Evolutionary conservation across 2,113 vertebrate species (phyloP).

Genomic region (Coreoperca whiteheadi): DNA sequence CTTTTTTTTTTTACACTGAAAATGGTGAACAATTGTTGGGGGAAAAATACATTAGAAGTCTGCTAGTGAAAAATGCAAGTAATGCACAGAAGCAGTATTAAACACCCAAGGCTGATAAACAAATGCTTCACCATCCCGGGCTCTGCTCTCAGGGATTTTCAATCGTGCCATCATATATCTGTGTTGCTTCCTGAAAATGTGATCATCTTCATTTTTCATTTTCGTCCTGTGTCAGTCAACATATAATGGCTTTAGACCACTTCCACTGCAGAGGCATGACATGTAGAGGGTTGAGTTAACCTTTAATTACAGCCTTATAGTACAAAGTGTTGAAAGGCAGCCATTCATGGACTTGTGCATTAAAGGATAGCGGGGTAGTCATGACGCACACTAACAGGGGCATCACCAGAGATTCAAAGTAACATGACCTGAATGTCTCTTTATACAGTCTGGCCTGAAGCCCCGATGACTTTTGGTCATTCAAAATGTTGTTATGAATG

Average conservation of each 20-base stretch:
- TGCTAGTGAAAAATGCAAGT: not conserved
- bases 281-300: conserved; percentile 24
- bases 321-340: conserved; percentile 62
- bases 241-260: conserved; percentile 5
- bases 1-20: not conserved
- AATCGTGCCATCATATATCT: not conserved
- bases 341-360: conserved; percentile 22
- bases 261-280: conserved; percentile 19
- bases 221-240: conserved; percentile 38
- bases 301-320: conserved; percentile 61
- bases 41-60: not conserved
- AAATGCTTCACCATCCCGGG: not conserved
- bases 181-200: not conserved
- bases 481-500: conserved; percentile 18
- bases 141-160: not conserved
- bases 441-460: not conserved
- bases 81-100: not conserved
- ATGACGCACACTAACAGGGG: not conserved
- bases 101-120: conserved; percentile 11
- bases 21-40: conserved; percentile 7
- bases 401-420: conserved; percentile 7
- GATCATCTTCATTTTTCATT: conserved; percentile 31
- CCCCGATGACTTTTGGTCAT: not conserved
- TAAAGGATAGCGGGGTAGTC: conserved; percentile 29
- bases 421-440: conserved; percentile 12